Evolutionary conservation across 64 coral and sea anemone species (phyloP).

Genomic region (Montipora foliosa): DNA sequence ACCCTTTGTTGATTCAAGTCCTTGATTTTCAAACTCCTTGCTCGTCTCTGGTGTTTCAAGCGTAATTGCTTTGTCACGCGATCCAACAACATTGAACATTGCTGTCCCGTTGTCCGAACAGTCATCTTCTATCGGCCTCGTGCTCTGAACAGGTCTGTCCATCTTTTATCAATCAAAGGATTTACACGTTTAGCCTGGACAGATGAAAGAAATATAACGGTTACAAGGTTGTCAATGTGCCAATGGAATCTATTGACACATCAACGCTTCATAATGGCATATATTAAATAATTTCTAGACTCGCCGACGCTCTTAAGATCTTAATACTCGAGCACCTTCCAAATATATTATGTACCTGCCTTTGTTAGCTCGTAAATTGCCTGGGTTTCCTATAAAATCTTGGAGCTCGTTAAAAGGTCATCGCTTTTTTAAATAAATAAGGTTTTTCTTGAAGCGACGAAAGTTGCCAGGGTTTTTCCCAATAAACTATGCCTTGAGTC

Average conservation of each 20-base stretch:
- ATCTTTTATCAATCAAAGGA: neutral
- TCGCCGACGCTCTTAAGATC: neutral
- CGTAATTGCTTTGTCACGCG: neutral
- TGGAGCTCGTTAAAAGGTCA: neutral
- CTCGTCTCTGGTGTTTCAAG: neutral
- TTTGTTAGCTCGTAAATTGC: neutral
- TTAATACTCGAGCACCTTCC: neutral
- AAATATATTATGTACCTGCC: conserved; percentile 31
- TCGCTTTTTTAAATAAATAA: neutral
- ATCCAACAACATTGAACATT: neutral
- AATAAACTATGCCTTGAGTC: too few relatives aligned
- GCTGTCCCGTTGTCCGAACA: neutral
- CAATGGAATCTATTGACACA: neutral
- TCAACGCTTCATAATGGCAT: neutral
- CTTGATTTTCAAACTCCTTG: neutral
- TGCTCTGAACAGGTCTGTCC: neutral
- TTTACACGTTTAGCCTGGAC: neutral
- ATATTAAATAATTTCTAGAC: conserved; percentile 33
- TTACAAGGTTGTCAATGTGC: conserved; percentile 13
- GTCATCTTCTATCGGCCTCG: neutral
- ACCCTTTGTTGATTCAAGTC: neutral
- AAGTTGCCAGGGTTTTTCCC: neutral
- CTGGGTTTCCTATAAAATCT: neutral
- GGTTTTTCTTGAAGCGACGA: neutral
- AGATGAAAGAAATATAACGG: neutral